Conservation (phyloP, 2,888 invertebrate species). For the Onchidella celtica region DNA sequence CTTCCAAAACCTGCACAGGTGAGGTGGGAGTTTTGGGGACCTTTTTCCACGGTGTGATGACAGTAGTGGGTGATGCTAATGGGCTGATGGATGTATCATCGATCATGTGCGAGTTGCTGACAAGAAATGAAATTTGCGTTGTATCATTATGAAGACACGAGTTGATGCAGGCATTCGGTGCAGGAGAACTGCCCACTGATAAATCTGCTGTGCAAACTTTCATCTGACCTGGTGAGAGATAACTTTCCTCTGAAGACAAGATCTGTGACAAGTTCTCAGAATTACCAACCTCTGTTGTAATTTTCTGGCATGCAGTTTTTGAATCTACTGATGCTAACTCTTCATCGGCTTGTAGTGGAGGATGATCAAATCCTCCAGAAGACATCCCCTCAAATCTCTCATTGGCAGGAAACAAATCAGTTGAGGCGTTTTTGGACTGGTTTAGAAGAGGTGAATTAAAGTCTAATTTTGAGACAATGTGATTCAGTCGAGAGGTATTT, state of each 20-base stretch:
- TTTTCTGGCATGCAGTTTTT: neutral
- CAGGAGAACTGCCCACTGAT: neutral
- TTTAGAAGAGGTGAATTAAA: neutral
- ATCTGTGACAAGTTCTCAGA: neutral
- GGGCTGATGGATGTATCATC: neutral
- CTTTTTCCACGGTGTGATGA: conserved; percentile 36
- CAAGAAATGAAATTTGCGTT: neutral
- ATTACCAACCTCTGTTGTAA: neutral
- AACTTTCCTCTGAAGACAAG: conserved; percentile 16
- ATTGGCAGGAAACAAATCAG: neutral
- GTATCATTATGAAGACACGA: neutral
- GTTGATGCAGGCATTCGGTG: no score
- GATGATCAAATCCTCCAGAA: neutral
- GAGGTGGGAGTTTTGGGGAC: conserved; percentile 4
- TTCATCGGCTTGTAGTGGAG: neutral
- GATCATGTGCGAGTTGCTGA: neutral
- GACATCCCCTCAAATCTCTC: neutral
- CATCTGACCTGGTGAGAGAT: conserved; percentile 14
- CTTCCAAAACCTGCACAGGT: conserved; percentile 31
- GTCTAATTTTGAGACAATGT: neutral
- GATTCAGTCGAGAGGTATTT: neutral
- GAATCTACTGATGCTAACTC: neutral
- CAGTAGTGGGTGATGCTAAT: neutral
- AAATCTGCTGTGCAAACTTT: neutral
- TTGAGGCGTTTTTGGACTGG: neutral